Percentiles rank a stretch among this genome's conserved stretches.
Conservation (phyloP, 64 coral and sea anemone species). For the Stichodactyla mertensii region DNA sequence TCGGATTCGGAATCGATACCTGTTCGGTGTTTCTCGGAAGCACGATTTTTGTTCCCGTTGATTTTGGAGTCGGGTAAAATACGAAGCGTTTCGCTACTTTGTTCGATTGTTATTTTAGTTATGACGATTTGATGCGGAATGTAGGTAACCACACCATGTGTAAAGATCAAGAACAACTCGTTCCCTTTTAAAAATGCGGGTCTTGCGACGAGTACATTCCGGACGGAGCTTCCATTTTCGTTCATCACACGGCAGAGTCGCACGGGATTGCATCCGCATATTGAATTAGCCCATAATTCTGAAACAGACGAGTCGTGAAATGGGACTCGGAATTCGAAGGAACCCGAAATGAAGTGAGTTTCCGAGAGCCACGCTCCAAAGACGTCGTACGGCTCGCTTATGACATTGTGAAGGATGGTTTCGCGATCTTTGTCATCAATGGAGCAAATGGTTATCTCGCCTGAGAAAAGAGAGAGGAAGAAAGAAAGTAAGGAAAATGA, state of each 20-base stretch:
- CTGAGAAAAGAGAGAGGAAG: conserved; percentile 12
- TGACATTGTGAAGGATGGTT: conserved; percentile 44
- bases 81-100: not conserved
- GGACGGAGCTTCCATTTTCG: conserved; percentile 70
- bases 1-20: not conserved
- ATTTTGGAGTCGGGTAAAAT: not conserved
- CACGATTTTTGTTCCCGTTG: not conserved
- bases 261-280: conserved; percentile 7
- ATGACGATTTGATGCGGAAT: conserved; percentile 82
- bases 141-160: conserved; percentile 65
- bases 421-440: not conserved
- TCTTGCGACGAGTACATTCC: conserved; percentile 66
- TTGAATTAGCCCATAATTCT: conserved; percentile 71
- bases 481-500: not conserved
- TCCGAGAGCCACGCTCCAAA: conserved; percentile 79
- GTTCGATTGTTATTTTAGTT: conserved; percentile 26
- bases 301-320: conserved; percentile 57
- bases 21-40: not conserved
- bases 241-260: conserved; percentile 60
- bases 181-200: conserved; percentile 1
- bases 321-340: conserved; percentile 62
- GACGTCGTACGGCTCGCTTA: conserved; percentile 82
- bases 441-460: conserved; percentile 69
- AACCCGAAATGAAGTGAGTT: conserved; percentile 59
- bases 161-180: conserved; percentile 60